phyloP scores from a whole-genome alignment of 2,888 invertebrate genomes.

The Dasypolia templi region DNA sequence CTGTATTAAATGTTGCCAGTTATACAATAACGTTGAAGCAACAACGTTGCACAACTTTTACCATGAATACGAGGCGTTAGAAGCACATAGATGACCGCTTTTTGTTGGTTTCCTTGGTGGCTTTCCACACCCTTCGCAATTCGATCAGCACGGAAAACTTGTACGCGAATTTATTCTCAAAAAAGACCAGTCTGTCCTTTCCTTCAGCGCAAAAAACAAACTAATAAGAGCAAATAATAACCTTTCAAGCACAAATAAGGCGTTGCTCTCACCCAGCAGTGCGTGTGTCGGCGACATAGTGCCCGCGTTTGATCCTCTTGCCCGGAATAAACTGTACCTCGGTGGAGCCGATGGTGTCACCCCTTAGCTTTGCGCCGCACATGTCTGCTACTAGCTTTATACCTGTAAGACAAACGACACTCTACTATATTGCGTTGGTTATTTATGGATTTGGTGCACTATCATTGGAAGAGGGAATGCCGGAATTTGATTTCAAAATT shows the following conservation, averaged over 20 bases:
- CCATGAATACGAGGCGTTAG: background rate
- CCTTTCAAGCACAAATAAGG: slow-evolving; percentile 40
- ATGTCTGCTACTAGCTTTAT: slow-evolving; percentile 94
- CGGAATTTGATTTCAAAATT: background rate
- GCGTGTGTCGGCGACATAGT: slow-evolving; percentile 93
- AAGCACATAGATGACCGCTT: background rate
- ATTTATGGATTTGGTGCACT: too few relatives aligned
- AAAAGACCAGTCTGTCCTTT: background rate
- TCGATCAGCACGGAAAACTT: background rate
- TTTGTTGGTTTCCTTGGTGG: background rate
- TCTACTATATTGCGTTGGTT: background rate
- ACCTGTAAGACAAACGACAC: slow-evolving; percentile 83
- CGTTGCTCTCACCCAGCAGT: slow-evolving; percentile 93
- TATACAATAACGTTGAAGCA: background rate
- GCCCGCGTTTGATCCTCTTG: slow-evolving; percentile 89
- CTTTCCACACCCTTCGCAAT: background rate
- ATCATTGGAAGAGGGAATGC: background rate
- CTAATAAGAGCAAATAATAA: slow-evolving; percentile 43
- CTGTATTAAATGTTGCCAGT: background rate
- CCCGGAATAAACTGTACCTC: slow-evolving; percentile 94
- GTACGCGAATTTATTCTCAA: background rate
- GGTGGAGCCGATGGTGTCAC: slow-evolving; percentile 93
- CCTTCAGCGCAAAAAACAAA: background rate
- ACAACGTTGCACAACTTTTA: background rate
- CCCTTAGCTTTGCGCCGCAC: slow-evolving; percentile 93